Evolutionary conservation across 2,113 vertebrate species (phyloP).

Genomic region (Beaufortia kweichowensis): DNA sequence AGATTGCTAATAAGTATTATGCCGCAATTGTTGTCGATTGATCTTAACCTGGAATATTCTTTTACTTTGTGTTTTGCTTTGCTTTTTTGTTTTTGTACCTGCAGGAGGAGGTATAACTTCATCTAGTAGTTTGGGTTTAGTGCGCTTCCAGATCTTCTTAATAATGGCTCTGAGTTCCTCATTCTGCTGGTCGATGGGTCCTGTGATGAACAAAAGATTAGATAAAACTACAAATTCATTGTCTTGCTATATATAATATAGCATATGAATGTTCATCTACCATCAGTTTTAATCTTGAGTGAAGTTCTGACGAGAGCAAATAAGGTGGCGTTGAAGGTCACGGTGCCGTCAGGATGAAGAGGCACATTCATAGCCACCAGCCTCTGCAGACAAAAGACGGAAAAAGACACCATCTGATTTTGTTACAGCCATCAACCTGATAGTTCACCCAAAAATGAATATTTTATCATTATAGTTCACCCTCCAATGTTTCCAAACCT

Average conservation of each 20-base stretch:
- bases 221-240: no score
- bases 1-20: no score
- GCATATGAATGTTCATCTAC: constrained; percentile 59
- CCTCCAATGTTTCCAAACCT: no score
- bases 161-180: constrained; percentile 85
- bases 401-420: no score
- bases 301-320: constrained; percentile 89
- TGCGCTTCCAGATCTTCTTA: constrained; percentile 91
- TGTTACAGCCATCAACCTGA: no score
- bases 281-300: constrained; percentile 90
- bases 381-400: constrained; percentile 70
- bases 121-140: constrained; percentile 87
- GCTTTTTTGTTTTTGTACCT: constrained; percentile 61
- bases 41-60: not conserved
- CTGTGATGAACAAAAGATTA: constrained; percentile 58
- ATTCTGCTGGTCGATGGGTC: constrained; percentile 83
- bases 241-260: not conserved
- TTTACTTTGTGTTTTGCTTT: no score
- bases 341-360: constrained; percentile 85
- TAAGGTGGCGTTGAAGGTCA: constrained; percentile 90
- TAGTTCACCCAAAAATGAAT: no score
- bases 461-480: no score
- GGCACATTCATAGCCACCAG: constrained; percentile 94
- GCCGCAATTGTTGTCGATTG: no score
- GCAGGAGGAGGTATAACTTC: constrained; percentile 85